phyloP scores from a whole-genome alignment of 64 coral and sea anemone genomes.

The Porites lutea region DNA sequence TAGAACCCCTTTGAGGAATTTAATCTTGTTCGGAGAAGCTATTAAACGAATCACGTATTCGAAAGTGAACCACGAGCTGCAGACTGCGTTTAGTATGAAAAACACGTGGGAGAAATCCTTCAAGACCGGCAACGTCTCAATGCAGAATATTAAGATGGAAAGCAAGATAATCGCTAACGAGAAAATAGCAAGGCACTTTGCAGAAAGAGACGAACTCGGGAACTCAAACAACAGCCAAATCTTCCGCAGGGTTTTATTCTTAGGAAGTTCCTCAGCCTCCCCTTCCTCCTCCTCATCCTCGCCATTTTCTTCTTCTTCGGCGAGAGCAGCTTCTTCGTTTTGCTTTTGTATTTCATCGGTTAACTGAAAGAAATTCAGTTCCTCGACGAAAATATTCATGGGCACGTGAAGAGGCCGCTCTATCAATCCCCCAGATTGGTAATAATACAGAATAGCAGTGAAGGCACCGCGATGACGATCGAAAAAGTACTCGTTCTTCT shows the following conservation, averaged over 20 bases:
- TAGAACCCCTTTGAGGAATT: slow-evolving; percentile 78
- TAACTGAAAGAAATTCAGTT: slow-evolving; percentile 86
- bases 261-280: slow-evolving; percentile 49
- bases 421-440: slow-evolving; percentile 83
- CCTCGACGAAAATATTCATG: slow-evolving; percentile 82
- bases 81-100: slow-evolving; percentile 76
- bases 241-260: slow-evolving; percentile 52
- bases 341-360: slow-evolving; percentile 84
- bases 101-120: slow-evolving; percentile 50
- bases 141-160: slow-evolving; percentile 88
- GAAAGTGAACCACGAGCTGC: slow-evolving; percentile 88
- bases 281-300: not conserved
- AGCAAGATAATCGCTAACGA: slow-evolving; percentile 78
- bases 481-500: slow-evolving; percentile 93
- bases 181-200: slow-evolving; percentile 77
- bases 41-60: slow-evolving; percentile 77
- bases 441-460: slow-evolving; percentile 93
- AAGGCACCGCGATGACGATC: slow-evolving; percentile 89
- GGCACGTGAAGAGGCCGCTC: slow-evolving; percentile 80
- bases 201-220: slow-evolving; percentile 71
- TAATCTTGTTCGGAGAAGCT: slow-evolving; percentile 82
- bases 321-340: slow-evolving; percentile 63
- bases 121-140: slow-evolving; percentile 84
- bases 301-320: slow-evolving; percentile 58
- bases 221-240: slow-evolving; percentile 88